phyloP scores from a whole-genome alignment of 2,797 vertebrate genomes.

The Sebastolobus altivelis region DNA sequence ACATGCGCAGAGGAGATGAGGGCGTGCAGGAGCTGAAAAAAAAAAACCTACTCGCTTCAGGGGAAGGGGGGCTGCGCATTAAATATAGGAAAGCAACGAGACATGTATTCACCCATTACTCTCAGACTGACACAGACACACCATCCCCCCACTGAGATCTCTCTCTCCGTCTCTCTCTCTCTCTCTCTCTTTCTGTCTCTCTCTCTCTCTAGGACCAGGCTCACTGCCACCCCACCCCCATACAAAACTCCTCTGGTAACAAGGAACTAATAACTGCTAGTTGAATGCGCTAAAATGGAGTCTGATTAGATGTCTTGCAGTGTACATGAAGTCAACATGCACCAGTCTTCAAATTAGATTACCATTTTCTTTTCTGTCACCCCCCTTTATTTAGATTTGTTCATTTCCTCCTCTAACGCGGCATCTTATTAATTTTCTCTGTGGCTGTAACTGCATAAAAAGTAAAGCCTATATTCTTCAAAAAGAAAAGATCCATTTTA shows the following conservation, averaged over 20 bases:
- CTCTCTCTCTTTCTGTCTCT: conserved; percentile 6
- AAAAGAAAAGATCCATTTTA: conserved; percentile 21
- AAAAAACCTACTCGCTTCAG: conserved; percentile 73
- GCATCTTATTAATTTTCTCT: conserved; percentile 37
- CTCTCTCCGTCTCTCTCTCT: background rate
- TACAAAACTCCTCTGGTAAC: conserved; percentile 50
- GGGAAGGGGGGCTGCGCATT: conserved; percentile 67
- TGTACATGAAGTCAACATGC: conserved; percentile 19
- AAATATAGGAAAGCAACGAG: conserved; percentile 73
- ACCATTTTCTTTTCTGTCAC: conserved; percentile 3
- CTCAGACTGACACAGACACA: conserved; percentile 65
- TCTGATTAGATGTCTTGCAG: conserved; percentile 31
- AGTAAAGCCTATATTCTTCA: conserved; percentile 11
- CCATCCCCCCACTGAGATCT: conserved; percentile 65
- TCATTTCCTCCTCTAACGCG: conserved; percentile 11
- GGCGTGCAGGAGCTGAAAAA: conserved; percentile 70
- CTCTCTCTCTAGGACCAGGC: conserved; percentile 40
- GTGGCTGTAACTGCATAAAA: conserved; percentile 6
- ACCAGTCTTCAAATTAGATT: conserved; percentile 22
- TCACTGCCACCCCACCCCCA: conserved; percentile 56
- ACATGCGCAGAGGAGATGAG: conserved; percentile 88
- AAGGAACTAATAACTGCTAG: conserved; percentile 46
- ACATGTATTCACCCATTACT: conserved; percentile 65
- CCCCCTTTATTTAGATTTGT: conserved; percentile 29
- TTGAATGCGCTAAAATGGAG: conserved; percentile 32